These are phyloP conservation scores for Hirundo rustica DNA, from an alignment of 2,797 vertebrate genomes.

Conservation along the genomic window DNA sequence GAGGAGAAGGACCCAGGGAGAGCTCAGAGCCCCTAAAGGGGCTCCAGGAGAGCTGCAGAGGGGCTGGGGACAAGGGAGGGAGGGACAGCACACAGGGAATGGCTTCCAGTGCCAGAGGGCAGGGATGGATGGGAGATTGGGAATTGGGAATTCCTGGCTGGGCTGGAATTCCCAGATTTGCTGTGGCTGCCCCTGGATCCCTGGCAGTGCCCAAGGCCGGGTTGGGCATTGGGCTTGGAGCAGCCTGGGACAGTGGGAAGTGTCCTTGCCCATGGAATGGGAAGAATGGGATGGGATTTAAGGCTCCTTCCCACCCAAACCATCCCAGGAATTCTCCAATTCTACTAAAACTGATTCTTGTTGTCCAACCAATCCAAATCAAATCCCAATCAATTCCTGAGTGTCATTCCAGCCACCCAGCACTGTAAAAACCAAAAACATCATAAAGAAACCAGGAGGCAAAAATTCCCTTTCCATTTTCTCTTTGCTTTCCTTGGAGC, in stretches of 20 bases:
- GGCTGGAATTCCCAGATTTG: rapidly evolving
- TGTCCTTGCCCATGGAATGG: background rate
- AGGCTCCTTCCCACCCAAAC: background rate
- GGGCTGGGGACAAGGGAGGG: background rate
- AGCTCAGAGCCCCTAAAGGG: background rate
- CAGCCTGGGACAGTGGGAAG: background rate
- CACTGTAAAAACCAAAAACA: background rate
- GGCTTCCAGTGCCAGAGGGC: background rate
- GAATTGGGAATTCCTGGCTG: background rate
- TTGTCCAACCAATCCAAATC: background rate
- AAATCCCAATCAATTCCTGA: background rate
- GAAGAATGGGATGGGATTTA: background rate
- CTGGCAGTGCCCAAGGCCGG: background rate
- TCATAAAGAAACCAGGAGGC: background rate
- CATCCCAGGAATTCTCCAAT: background rate
- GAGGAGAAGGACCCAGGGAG: background rate
- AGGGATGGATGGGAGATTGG: too few species aligned
- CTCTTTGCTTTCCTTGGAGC: background rate
- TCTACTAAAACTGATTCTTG: background rate
- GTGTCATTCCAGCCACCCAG: background rate
- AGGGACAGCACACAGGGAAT: background rate
- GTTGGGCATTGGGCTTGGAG: rapidly evolving
- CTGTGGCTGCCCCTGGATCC: background rate
- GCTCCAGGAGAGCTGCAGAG: background rate
- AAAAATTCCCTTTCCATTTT: background rate